phyloP scores from a whole-genome alignment of 2,797 vertebrate genomes.

The Chrosomus eos region DNA sequence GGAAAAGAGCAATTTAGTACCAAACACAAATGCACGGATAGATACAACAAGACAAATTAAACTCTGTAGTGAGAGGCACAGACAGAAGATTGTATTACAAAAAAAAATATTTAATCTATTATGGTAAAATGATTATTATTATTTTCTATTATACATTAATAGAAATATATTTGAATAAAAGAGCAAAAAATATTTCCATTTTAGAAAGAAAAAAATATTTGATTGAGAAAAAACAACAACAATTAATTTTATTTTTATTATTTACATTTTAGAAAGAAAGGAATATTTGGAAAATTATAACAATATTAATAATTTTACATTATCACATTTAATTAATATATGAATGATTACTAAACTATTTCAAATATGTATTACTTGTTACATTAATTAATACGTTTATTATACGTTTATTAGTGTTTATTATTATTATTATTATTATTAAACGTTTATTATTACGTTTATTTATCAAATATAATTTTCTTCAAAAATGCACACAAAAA shows the following conservation, averaged over 20 bases:
- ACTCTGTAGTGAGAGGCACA: background rate
- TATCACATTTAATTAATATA: too few species aligned
- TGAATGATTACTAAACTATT: too few species aligned
- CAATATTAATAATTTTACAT: too few species aligned
- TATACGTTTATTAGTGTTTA: too few species aligned
- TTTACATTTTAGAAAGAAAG: background rate
- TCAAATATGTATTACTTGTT: too few species aligned
- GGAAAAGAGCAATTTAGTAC: background rate
- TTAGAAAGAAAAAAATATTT: background rate
- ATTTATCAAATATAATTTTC: too few species aligned
- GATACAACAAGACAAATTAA: background rate
- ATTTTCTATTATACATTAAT: background rate
- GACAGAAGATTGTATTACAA: background rate
- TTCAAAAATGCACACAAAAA: too few species aligned
- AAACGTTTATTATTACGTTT: too few species aligned
- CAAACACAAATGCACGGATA: slow-evolving; percentile 2
- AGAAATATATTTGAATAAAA: background rate
- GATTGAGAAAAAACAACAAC: background rate
- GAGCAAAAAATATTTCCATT: background rate
- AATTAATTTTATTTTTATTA: too few species aligned
- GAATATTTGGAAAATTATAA: background rate
- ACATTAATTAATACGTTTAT: too few species aligned
- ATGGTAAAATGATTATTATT: background rate
- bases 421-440: too few species aligned
- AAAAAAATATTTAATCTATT: too few species aligned